Evolutionary conservation across 1,140 invertebrate species (phyloP), one percentile per base, ranked within the genome.

Genomic region (Camponotus vicinus): DNA sequence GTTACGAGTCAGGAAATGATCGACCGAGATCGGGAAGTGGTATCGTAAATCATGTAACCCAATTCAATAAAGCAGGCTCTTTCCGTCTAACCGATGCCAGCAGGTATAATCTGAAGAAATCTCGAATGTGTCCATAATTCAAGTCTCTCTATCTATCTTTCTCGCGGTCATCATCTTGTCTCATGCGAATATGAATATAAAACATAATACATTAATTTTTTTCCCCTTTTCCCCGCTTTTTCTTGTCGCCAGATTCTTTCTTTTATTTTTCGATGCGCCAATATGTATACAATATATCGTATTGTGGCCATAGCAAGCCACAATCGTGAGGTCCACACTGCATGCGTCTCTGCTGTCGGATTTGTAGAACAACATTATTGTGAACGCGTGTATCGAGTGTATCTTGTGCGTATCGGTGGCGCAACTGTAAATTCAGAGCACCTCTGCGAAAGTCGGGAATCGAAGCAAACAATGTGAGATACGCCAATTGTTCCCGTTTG

Each of bases 281-380:
- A 66, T 84, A 77, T 32, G 40, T 27, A 49, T 52, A 64, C 80
- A 32, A 69, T 59, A 67, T 27, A 27, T 27, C 0, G 27, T 27
- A 27, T 27, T 27, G 27, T 66, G 69, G 83, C 64, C 27, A 27
- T 27, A 27, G 27, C 27, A 27, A 27, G 27, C 83, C 77, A 83
- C 79, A 73, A 85, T 85, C 40, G 40, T 52, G 57, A 37, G 55
- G 37, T 70, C 37, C 55, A 70, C 3, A 77, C 82, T 64, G 55
- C 69, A 55, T 32, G 37, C 61, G 76, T 79, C 86, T 88, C 86
- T 87, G 76, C 84, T 90, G 87, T 90, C 86, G 76, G 88, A 93
- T 93, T 93, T 92, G 89, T 93, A 92, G 91, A 93, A 93, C 90
- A 93, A 93, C 92, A 93, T 93, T 93, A 93, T 93, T 69, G 18